Conservation (phyloP, 2,113 vertebrate species). For the Poicephalus meyeri region DNA sequence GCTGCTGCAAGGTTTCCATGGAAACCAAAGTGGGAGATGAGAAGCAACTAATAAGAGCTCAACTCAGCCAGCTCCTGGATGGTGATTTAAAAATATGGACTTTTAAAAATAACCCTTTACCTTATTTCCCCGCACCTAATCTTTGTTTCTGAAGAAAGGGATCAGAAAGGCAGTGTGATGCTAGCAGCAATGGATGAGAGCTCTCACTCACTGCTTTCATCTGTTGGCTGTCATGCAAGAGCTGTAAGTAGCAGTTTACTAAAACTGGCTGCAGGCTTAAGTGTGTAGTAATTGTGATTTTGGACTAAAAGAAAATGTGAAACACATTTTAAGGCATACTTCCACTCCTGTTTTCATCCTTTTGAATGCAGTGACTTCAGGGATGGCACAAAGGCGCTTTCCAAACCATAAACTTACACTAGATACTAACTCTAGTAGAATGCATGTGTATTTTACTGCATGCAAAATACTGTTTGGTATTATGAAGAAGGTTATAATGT, state of each 20-base stretch:
- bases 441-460: not conserved
- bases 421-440: not conserved
- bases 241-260: constrained; percentile 48
- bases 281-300: constrained; percentile 33
- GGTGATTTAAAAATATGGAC: constrained; percentile 45
- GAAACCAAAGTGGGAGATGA: constrained; percentile 57
- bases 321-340: not conserved
- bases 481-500: not conserved
- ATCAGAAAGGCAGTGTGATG: constrained; percentile 47
- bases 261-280: constrained; percentile 29
- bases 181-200: constrained; percentile 43
- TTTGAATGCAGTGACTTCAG: not conserved
- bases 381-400: not conserved
- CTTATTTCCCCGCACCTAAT: constrained; percentile 36
- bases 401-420: not conserved
- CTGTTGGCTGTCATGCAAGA: constrained; percentile 16
- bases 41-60: constrained; percentile 48
- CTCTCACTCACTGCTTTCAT: constrained; percentile 40
- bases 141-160: constrained; percentile 48
- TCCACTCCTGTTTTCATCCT: not conserved
- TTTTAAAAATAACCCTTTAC: constrained; percentile 58
- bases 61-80: constrained; percentile 23
- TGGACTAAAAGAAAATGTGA: not conserved
- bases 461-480: not conserved
- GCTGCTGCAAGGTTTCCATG: constrained; percentile 62